Percentiles rank a stretch among this genome's conserved stretches.
Conservation (phyloP, 2,797 vertebrate species). For the Pipistrellus kuhlii region DNA sequence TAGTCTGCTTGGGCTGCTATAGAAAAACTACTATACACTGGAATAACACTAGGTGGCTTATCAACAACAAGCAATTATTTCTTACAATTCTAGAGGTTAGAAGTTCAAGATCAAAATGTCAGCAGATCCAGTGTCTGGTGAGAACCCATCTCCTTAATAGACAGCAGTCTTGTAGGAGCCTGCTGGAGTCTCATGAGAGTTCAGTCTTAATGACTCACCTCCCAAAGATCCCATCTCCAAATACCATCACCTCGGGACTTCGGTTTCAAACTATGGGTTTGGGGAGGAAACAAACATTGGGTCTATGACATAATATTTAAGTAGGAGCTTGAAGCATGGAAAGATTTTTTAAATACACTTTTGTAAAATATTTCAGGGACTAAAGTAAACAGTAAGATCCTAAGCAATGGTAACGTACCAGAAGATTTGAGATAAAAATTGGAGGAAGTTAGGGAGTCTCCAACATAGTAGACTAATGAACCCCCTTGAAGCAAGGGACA, state of each 20-base stretch:
- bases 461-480: not conserved
- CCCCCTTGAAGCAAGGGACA: fast-evolving
- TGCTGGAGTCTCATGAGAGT: not conserved
- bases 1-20: not conserved
- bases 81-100: not conserved
- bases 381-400: not conserved
- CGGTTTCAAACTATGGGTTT: not conserved
- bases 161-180: not conserved
- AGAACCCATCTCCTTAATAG: not conserved
- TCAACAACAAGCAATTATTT: not conserved
- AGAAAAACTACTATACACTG: not conserved
- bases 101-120: not conserved
- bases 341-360: not conserved
- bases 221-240: not conserved
- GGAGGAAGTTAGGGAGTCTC: not conserved
- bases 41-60: not conserved
- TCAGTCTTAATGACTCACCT: not conserved
- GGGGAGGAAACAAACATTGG: not conserved
- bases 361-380: not conserved
- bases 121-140: not conserved
- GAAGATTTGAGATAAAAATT: not conserved
- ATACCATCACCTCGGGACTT: not conserved
- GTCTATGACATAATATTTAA: not conserved
- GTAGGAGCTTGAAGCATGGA: not conserved
- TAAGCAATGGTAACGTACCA: not conserved